Evolutionary conservation across 2,888 invertebrate genomes (phyloP).

Genomic region (Julus scandinavius): DNA sequence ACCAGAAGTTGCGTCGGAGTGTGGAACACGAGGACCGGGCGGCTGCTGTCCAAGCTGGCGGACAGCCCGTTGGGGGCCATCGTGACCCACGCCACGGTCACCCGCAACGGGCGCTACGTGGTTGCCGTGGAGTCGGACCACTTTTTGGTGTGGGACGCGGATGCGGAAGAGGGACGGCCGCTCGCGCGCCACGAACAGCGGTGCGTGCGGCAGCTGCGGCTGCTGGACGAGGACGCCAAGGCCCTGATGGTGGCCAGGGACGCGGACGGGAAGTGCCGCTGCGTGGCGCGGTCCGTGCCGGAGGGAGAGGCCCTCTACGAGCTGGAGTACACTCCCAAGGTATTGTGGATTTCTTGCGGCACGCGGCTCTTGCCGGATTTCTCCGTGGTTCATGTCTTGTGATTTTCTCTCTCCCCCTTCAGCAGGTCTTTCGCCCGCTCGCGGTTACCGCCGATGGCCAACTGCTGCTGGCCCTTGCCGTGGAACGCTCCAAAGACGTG

Average conservation of each 20-base stretch:
- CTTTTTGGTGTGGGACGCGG: constrained; percentile 86
- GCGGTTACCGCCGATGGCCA: constrained; percentile 85
- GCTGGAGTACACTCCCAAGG: constrained; percentile 82
- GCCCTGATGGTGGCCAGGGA: constrained; percentile 80
- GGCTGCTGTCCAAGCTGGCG: constrained; percentile 84
- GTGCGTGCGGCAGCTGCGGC: constrained; percentile 78
- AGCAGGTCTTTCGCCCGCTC: constrained; percentile 75
- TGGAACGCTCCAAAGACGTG: constrained; percentile 86
- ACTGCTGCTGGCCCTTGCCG: constrained; percentile 80
- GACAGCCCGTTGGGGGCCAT: constrained; percentile 94
- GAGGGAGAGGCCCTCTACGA: constrained; percentile 82
- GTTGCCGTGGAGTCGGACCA: constrained; percentile 93
- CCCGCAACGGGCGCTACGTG: constrained; percentile 84
- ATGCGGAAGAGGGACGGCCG: constrained; percentile 69
- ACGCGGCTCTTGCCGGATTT: too few species aligned
- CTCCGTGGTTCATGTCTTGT: too few species aligned
- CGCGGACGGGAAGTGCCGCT: constrained; percentile 56
- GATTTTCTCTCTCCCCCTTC: too few species aligned
- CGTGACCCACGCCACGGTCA: constrained; percentile 90
- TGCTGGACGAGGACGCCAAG: constrained; percentile 79
- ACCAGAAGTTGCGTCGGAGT: constrained; percentile 95
- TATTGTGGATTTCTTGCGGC: too few species aligned
- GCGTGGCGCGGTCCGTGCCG: constrained; percentile 65
- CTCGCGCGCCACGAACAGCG: constrained; percentile 85
- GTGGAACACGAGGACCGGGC: constrained; percentile 90